These are phyloP conservation scores for Ageneiosus marmoratus DNA, from an alignment of 2,113 vertebrate genomes.

Conservation along the genomic window DNA sequence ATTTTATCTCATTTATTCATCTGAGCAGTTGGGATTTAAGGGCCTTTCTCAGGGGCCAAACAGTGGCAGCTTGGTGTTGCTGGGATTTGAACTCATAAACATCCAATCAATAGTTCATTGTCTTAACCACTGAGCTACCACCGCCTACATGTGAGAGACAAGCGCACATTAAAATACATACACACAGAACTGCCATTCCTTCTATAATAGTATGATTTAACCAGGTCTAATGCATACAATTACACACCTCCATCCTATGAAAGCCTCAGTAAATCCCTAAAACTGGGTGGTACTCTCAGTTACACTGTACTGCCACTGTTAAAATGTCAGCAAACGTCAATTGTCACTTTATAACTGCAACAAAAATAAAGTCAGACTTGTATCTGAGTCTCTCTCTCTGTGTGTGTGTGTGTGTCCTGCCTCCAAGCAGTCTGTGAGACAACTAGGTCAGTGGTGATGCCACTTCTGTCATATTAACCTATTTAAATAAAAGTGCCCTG, in stretches of 20 bases:
- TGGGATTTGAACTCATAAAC: too few relatives aligned
- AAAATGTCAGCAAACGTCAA: constrained; percentile 13
- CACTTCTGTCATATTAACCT: constrained; percentile 63
- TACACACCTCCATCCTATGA: neutral
- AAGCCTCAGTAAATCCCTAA: neutral
- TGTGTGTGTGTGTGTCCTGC: constrained; percentile 46
- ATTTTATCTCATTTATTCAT: too few relatives aligned
- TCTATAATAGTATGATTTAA: neutral
- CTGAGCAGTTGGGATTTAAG: too few relatives aligned
- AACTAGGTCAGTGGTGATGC: constrained; percentile 66
- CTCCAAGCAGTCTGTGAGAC: constrained; percentile 55
- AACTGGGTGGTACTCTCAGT: neutral
- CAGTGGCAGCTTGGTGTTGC: too few relatives aligned
- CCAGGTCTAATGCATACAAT: neutral
- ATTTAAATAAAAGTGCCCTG: constrained; percentile 55
- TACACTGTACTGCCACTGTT: constrained; percentile 3
- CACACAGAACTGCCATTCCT: constrained; percentile 2
- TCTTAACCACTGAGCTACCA: too few relatives aligned
- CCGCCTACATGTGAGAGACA: too few relatives aligned
- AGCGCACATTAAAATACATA: neutral
- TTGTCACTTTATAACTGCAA: constrained; percentile 14
- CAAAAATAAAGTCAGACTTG: constrained; percentile 20
- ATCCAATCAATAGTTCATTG: too few relatives aligned
- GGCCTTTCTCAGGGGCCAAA: too few relatives aligned
- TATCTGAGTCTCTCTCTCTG: neutral